A percentile compares a stretch with the other conserved stretches of the same genome.
Conservation (phyloP, 1,140 invertebrate genomes). For the Anastatus disparis region DNA sequence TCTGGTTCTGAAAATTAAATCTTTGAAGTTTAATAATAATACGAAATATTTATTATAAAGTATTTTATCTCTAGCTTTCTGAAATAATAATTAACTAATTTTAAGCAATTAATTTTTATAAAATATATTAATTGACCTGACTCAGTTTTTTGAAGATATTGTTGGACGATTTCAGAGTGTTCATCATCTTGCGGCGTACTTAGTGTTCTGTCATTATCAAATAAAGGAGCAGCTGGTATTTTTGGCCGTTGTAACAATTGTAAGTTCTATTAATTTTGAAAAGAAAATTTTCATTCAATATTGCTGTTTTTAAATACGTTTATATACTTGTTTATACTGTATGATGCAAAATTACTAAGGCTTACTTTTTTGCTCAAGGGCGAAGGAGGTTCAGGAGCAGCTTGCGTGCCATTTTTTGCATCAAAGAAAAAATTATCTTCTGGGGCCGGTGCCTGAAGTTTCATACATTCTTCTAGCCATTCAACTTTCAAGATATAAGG, state of each 20-base stretch:
- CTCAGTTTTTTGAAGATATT: conserved; percentile 52
- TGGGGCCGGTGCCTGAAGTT: conserved; percentile 68
- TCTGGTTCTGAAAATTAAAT: conserved; percentile 35
- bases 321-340: no score
- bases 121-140: conserved; percentile 27
- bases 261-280: no score
- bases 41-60: no score
- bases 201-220: conserved; percentile 45
- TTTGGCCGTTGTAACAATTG: conserved; percentile 58
- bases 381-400: conserved; percentile 64
- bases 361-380: conserved; percentile 72
- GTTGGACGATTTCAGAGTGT: conserved; percentile 53
- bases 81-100: no score
- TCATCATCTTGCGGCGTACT: conserved; percentile 31
- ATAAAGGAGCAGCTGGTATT: conserved; percentile 48
- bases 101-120: no score
- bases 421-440: conserved; percentile 69
- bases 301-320: no score
- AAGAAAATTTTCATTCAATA: no score
- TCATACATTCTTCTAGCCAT: conserved; percentile 82
- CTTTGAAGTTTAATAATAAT: no score
- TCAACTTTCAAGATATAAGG: conserved; percentile 74
- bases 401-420: conserved; percentile 52
- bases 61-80: no score
- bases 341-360: no score